Evolutionary conservation across 2,888 invertebrate species (phyloP).

Genomic region (Platynereis dumerilii): DNA sequence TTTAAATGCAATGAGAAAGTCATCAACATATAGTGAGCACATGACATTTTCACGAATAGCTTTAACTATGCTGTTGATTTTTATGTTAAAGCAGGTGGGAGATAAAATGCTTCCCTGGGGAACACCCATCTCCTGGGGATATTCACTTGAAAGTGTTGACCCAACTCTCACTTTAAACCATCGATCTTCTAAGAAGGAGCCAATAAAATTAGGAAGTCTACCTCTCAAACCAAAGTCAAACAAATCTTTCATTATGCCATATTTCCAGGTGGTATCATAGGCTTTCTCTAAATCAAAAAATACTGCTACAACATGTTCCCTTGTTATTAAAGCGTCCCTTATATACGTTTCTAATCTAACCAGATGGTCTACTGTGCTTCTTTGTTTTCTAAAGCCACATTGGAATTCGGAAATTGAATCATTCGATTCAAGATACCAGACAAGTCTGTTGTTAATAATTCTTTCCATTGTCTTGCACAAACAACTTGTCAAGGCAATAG

Average conservation of each 20-base stretch:
- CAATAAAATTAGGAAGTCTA: conserved; percentile 31
- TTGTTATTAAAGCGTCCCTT: conserved; percentile 36
- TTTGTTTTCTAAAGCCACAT: conserved; percentile 33
- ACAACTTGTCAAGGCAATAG: conserved; percentile 45
- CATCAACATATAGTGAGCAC: conserved; percentile 23
- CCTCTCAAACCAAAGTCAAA: conserved; percentile 33
- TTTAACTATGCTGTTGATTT: neutral
- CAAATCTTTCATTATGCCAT: conserved; percentile 31
- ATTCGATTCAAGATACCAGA: conserved; percentile 38
- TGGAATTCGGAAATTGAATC: conserved; percentile 33
- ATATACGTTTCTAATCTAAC: conserved; percentile 36
- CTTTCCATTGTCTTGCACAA: conserved; percentile 43
- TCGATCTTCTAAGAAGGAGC: conserved; percentile 8
- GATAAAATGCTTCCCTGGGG: conserved; percentile 22
- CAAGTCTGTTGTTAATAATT: conserved; percentile 41
- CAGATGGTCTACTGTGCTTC: conserved; percentile 32
- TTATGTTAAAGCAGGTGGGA: conserved; percentile 22
- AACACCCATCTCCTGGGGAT: conserved; percentile 16
- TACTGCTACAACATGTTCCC: conserved; percentile 35
- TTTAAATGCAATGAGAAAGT: conserved; percentile 10
- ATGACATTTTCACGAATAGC: neutral
- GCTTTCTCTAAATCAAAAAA: conserved; percentile 34
- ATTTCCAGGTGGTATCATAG: conserved; percentile 37
- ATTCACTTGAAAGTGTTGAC: conserved; percentile 2
- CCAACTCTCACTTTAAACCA: conserved; percentile 24